These are phyloP conservation scores for Tuberolachnus salignus DNA, from an alignment of 2,888 invertebrate genomes.

Conservation along the genomic window DNA sequence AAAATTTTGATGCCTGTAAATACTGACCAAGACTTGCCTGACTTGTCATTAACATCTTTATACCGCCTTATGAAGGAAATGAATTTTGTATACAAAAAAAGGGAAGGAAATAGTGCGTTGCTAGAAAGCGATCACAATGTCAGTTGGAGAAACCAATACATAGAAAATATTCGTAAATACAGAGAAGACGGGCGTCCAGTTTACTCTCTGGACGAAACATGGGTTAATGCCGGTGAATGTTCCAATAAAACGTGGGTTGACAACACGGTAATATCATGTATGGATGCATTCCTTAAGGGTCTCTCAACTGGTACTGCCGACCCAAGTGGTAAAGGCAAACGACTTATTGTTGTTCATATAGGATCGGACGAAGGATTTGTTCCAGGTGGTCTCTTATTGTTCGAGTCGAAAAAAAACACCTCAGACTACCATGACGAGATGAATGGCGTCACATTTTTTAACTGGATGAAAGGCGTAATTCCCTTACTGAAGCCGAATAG, in stretches of 20 bases:
- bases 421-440: slow-evolving; percentile 59
- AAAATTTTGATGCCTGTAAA: neutral
- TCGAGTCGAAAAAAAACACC: slow-evolving; percentile 57
- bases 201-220: too few species aligned
- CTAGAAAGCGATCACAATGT: neutral
- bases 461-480: slow-evolving; percentile 6
- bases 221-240: neutral
- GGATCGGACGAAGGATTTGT: slow-evolving; percentile 58
- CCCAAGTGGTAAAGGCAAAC: slow-evolving; percentile 36
- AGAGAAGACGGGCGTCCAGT: slow-evolving; percentile 11
- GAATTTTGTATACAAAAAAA: neutral
- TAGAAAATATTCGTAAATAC: neutral
- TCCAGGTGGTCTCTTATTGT: slow-evolving; percentile 57
- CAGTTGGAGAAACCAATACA: neutral
- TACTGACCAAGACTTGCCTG: neutral
- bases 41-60: neutral
- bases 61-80: neutral
- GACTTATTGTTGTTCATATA: slow-evolving; percentile 43
- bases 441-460: slow-evolving; percentile 54
- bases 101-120: neutral
- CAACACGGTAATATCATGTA: too few species aligned
- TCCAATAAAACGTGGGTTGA: neutral
- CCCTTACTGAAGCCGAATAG: slow-evolving; percentile 8
- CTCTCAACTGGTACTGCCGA: neutral
- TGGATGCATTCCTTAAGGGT: too few species aligned